Conservation (phyloP, 30 jellyfish, hydroid and myxozoan species). For the Phacellophora camtschatica region DNA sequence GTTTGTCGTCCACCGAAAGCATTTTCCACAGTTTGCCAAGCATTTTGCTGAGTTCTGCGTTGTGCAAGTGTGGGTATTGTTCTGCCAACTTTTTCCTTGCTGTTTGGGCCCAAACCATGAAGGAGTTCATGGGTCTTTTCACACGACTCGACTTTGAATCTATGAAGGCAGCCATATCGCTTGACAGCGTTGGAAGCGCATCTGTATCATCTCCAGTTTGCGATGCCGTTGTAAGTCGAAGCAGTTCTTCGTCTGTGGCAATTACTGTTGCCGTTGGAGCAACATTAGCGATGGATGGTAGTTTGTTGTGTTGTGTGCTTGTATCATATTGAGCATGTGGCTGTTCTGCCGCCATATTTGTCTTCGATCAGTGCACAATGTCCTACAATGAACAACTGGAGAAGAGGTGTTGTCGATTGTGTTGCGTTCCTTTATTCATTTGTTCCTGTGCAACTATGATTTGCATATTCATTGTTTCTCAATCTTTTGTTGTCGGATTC, state of each 20-base stretch:
- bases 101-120: slow-evolving; percentile 99
- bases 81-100: slow-evolving; percentile 96
- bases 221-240: slow-evolving; percentile 71
- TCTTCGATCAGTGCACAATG: slow-evolving; percentile 65
- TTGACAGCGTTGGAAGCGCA: slow-evolving; percentile 50
- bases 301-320: slow-evolving; percentile 14
- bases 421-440: slow-evolving; percentile 62
- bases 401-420: slow-evolving; percentile 83
- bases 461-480: slow-evolving; percentile 58
- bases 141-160: slow-evolving; percentile 93
- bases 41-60: slow-evolving; percentile 96
- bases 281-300: slow-evolving; percentile 50
- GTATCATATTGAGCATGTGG: slow-evolving; percentile 83
- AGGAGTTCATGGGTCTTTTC: slow-evolving; percentile 94
- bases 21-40: slow-evolving; percentile 94
- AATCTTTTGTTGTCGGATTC: slow-evolving; percentile 21
- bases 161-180: slow-evolving; percentile 61
- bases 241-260: slow-evolving; percentile 80
- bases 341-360: slow-evolving; percentile 88
- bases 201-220: slow-evolving; percentile 30
- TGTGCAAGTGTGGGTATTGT: slow-evolving; percentile 93
- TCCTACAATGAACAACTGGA: slow-evolving; percentile 73
- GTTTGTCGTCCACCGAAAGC: slow-evolving; percentile 95
- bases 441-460: slow-evolving; percentile 55
- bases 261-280: slow-evolving; percentile 54